Evolutionary conservation across 2,888 invertebrate genomes (phyloP), one percentile per base, ranked within the genome.

Genomic region (Ctenicera cuprea): DNA sequence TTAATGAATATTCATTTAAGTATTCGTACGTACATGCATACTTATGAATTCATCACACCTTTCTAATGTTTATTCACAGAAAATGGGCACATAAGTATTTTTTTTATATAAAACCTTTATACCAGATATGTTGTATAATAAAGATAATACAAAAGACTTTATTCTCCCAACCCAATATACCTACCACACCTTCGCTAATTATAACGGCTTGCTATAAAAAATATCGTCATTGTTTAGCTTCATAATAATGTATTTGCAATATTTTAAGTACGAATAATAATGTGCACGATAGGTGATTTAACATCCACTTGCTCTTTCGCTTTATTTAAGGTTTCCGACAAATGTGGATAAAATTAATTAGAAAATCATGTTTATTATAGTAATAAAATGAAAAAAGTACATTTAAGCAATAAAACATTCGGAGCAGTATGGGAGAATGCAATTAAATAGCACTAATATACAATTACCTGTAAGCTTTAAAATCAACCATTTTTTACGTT

Each of bases 131-230:
- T 50, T 50, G 20, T 50, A 50, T 50, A 50, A 50, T 18, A 7
- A 45, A 18, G 16, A 45, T 45, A 45, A 45, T 45, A 45, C 45
- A 45, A 45, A n/a, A 43, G 18, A 18, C 18, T 45, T 18, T 45
- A 45, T 45, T 9, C 18, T 45, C 16, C 18, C 16, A 45, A 63
- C 22, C 37, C 9, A 52, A 65, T 41, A 59, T 26, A 59, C 69
- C 69, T 26, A 59, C 69, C 69, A 52, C 69, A 62, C 69, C 69
- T 69, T 52, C 14, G 33, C n/a, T 69, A 68, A 68, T 68, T 59
- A 61, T 59, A 22, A 48, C 68, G n/a, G 57, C 16, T 41, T 12
- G 52, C 41, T 62, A 20, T 41, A 59, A 68, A 59, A 22, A 50
- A n/a, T 16, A 8, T 12, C 1, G 11, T 18, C 18, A 57, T 57